Conservation (phyloP, 2,797 vertebrate genomes). For the Pipistrellus pygmaeus region DNA sequence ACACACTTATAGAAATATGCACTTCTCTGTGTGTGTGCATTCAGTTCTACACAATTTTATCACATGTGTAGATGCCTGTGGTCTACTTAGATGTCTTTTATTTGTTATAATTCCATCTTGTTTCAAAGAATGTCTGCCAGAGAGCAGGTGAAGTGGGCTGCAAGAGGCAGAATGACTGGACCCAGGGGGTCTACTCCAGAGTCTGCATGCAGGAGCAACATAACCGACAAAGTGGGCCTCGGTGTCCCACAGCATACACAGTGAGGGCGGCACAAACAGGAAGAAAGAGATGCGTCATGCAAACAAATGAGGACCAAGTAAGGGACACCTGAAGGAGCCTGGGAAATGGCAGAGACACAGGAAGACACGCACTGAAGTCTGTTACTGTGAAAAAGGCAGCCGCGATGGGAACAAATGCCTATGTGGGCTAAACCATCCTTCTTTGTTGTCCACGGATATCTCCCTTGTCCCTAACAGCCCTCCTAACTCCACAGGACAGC, state of each 20-base stretch:
- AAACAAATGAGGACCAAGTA: background rate
- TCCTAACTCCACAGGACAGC: background rate
- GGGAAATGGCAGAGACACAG: background rate
- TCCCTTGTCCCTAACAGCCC: background rate
- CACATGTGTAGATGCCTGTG: background rate
- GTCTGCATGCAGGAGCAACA: background rate
- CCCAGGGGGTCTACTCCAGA: background rate
- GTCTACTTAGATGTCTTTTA: background rate
- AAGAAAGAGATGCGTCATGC: background rate
- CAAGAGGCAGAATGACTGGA: background rate
- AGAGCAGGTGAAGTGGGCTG: background rate
- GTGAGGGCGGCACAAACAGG: background rate
- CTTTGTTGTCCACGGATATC: background rate
- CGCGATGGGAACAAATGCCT: background rate
- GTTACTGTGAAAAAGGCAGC: background rate
- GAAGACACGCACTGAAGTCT: background rate
- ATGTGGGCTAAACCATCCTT: background rate
- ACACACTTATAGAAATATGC: background rate
- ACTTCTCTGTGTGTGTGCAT: background rate
- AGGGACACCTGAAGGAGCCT: background rate
- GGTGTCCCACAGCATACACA: background rate
- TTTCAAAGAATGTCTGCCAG: background rate
- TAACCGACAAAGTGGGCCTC: background rate
- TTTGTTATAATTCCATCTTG: conserved; percentile 19
- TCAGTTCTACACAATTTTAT: background rate